Base-by-base conservation (phyloP, 2,797 vertebrate genomes). In the Kryptolebias ocellatus region DNA sequence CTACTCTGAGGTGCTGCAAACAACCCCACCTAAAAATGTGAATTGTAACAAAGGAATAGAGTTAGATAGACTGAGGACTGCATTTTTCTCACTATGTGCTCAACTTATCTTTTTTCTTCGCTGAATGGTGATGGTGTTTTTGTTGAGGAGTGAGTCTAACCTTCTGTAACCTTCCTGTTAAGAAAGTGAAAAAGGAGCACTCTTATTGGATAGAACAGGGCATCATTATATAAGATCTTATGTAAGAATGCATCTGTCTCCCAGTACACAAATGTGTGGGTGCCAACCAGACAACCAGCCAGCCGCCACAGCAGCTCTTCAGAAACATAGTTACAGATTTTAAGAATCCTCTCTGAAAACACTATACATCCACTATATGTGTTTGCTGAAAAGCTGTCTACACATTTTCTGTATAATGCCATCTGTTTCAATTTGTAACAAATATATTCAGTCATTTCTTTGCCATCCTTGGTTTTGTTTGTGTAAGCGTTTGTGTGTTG, bases 211-310 rank as follows among this genome's bases (percentile, higher is more conserved):
- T 64, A 80, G 88, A 86, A 90, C 63, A 79, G 78, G 83, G 75
- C 63, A 64, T 58, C 64, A 70, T 94, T 94, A 93, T 92, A 90
- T 93, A 94, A 93, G 75, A 70, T 61, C 80, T 95, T 94, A 92
- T 84, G 84, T 93, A 94, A 94, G 86, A 90, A 90, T 89, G 91
- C 90, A 91, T 93, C 92, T 94, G 91, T 91, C 89, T 92, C 85
- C 79, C 87, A 72, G 82, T 85, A 83, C 85, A 83, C 79, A 72
- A 89, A 80, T 88, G 84, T 89, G 87, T 91, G 90, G 87, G 90
- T 89, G 88, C 90, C 79, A 88, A 87, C 77, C 70, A 87, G 77
- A 81, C 79, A 86, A 80, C 56, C 65, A 85, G 76, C 69, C 80
- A 88, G 79, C 75, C 78, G 60, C 86, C 76, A 80, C 79, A 80